These are phyloP conservation scores for Peribatodes rhomboidaria DNA, from an alignment of 2,888 invertebrate species.

Conservation along the genomic window DNA sequence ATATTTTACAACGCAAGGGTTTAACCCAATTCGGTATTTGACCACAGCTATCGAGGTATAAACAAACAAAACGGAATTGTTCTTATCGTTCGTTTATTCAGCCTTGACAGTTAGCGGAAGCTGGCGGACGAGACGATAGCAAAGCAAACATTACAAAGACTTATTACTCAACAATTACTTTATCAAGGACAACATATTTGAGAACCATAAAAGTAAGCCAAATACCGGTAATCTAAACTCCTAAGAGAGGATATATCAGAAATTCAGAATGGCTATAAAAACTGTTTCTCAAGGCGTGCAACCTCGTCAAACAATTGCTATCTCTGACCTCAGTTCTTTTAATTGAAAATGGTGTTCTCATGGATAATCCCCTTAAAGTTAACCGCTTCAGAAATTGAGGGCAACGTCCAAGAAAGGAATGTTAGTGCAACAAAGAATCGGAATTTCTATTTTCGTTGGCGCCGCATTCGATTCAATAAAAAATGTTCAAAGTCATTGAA, in stretches of 20 bases:
- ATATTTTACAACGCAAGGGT: constrained; percentile 60
- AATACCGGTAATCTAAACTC: constrained; percentile 37
- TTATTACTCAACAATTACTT: constrained; percentile 42
- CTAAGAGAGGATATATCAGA: constrained; percentile 30
- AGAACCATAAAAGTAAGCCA: constrained; percentile 16
- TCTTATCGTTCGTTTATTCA: constrained; percentile 68
- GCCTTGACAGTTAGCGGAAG: constrained; percentile 73
- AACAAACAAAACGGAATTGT: constrained; percentile 59
- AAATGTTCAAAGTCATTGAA: constrained; percentile 67
- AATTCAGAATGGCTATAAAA: constrained; percentile 23
- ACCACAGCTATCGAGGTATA: constrained; percentile 63
- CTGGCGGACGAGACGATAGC: constrained; percentile 61
- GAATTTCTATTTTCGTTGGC: constrained; percentile 53
- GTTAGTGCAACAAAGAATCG: constrained; percentile 50
- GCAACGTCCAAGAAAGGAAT: constrained; percentile 58
- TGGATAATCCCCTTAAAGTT: constrained; percentile 48
- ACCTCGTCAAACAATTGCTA: constrained; percentile 43
- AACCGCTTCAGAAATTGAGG: constrained; percentile 44
- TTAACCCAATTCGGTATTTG: constrained; percentile 73
- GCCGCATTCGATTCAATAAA: constrained; percentile 52
- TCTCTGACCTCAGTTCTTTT: constrained; percentile 57
- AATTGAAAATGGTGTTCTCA: constrained; percentile 58
- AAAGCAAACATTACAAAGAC: constrained; percentile 54
- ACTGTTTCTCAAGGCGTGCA: constrained; percentile 61
- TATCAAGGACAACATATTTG: constrained; percentile 41